A percentile compares a stretch with the other conserved stretches of the same genome.
phyloP scores from a whole-genome alignment of 2,113 vertebrate genomes.

The Tichodroma muraria region DNA sequence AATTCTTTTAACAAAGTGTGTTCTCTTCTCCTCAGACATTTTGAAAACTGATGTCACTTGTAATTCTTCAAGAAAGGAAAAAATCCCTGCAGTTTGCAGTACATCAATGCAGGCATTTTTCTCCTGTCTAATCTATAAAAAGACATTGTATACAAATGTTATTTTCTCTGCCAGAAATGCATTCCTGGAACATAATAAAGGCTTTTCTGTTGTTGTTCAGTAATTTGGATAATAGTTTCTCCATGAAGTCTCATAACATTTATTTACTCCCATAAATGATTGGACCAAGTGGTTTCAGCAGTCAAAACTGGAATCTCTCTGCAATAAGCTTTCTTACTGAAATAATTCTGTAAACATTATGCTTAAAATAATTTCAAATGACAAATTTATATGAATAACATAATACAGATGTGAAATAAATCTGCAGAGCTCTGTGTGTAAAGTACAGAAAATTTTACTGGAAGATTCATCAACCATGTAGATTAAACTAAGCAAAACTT shows the following conservation, averaged over 20 bases:
- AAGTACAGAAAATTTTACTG: neutral
- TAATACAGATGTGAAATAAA: neutral
- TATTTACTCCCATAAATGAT: conserved; percentile 67
- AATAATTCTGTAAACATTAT: conserved; percentile 24
- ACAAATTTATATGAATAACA: neutral
- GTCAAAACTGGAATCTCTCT: neutral
- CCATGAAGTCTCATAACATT: conserved; percentile 71
- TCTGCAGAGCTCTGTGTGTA: neutral
- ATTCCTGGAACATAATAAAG: conserved; percentile 64
- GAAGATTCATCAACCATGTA: neutral
- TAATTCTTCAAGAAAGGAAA: conserved; percentile 61
- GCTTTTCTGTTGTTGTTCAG: conserved; percentile 61
- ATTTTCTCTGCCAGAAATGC: conserved; percentile 67
- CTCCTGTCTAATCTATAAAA: conserved; percentile 69
- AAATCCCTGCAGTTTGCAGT: conserved; percentile 60
- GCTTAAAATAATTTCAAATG: conserved; percentile 21
- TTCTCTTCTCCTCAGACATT: conserved; percentile 67
- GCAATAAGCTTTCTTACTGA: conserved; percentile 23
- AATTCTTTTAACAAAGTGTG: conserved; percentile 63
- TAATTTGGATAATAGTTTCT: conserved; percentile 72
- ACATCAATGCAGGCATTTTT: conserved; percentile 69
- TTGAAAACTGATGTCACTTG: conserved; percentile 73
- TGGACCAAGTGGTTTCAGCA: conserved; percentile 36
- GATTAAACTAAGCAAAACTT: neutral
- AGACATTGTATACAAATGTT: conserved; percentile 68